A percentile compares a stretch with the other conserved stretches of the same genome.
Evolutionary conservation across 2,113 vertebrate genomes (phyloP).

Genomic region (Aldabrachelys gigantea): DNA sequence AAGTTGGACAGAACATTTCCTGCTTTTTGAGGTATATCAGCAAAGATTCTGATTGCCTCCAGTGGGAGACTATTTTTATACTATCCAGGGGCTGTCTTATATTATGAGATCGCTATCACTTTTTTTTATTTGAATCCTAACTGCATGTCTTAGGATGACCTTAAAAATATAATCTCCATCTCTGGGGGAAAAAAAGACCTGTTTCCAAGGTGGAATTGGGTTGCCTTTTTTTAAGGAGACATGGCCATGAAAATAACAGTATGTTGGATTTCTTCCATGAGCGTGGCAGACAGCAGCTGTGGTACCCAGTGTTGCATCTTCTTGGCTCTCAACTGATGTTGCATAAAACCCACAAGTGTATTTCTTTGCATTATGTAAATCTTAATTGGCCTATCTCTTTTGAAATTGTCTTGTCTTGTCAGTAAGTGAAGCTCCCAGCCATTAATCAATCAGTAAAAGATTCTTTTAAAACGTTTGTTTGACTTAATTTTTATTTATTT

Average conservation of each 20-base stretch:
- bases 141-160: constrained; percentile 36
- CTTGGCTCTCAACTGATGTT: neutral
- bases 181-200: neutral
- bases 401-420: constrained; percentile 25
- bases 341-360: constrained; percentile 36
- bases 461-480: constrained; percentile 38
- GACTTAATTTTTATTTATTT: constrained; percentile 26
- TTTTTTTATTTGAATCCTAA: constrained; percentile 2
- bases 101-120: constrained; percentile 21
- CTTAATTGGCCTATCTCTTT: constrained; percentile 54
- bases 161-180: constrained; percentile 15
- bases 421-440: constrained; percentile 28
- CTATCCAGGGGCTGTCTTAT: constrained; percentile 53
- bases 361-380: constrained; percentile 30
- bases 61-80: constrained; percentile 63
- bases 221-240: neutral
- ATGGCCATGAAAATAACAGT: neutral
- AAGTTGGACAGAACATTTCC: constrained; percentile 58
- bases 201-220: constrained; percentile 5
- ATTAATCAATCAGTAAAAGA: constrained; percentile 44
- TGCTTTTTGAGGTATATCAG: constrained; percentile 54
- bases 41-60: constrained; percentile 61
- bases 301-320: neutral
- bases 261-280: neutral
- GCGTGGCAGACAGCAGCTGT: neutral